phyloP scores from a whole-genome alignment of 2,888 invertebrate genomes.

The Agrochola circellaris region DNA sequence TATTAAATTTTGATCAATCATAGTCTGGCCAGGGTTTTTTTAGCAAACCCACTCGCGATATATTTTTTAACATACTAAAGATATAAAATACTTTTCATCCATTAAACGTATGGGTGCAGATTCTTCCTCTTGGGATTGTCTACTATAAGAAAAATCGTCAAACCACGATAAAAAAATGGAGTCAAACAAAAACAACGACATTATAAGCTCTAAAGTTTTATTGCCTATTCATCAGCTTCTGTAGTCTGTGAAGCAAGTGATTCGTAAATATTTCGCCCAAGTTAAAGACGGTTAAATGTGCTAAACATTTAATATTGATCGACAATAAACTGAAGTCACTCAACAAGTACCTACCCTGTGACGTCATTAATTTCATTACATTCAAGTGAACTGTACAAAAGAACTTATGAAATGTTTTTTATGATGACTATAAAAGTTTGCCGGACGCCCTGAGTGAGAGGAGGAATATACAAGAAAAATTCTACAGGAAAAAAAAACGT shows the following conservation, averaged over 20 bases:
- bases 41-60: too few relatives aligned
- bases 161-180: background rate
- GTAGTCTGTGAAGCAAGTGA: background rate
- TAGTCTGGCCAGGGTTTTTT: too few relatives aligned
- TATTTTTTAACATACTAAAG: too few relatives aligned
- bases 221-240: background rate
- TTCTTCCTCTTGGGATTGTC: too few relatives aligned
- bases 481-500: background rate
- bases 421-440: constrained; percentile 15
- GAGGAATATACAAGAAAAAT: background rate
- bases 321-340: constrained; percentile 17
- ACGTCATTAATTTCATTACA: constrained; percentile 8
- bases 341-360: constrained; percentile 42
- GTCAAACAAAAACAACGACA: background rate
- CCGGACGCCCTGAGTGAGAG: too few relatives aligned
- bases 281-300: constrained; percentile 13
- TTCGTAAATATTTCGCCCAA: background rate
- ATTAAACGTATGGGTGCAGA: too few relatives aligned
- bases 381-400: constrained; percentile 13
- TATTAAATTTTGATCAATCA: too few relatives aligned
- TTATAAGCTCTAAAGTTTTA: background rate
- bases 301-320: constrained; percentile 12
- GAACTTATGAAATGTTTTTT: constrained; percentile 6
- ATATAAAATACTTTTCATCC: too few relatives aligned
- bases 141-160: background rate